phyloP scores from a whole-genome alignment of 2,888 invertebrate genomes.

The Drosophila aldrichi region DNA sequence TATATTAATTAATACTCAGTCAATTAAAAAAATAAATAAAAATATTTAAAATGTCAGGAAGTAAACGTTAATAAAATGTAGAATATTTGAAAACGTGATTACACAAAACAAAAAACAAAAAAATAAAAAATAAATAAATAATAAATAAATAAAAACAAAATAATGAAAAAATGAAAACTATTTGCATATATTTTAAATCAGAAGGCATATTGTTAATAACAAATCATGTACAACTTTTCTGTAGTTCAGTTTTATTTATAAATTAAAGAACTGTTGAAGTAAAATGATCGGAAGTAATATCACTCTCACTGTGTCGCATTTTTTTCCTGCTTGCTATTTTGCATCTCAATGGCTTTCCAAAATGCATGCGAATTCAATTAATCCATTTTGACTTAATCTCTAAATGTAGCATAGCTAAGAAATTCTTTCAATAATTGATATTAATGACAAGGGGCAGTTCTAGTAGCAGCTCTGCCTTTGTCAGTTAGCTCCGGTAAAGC shows the following conservation, averaged over 20 bases:
- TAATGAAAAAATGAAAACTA: too few relatives aligned
- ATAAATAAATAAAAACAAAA: too few relatives aligned
- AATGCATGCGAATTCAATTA: neutral
- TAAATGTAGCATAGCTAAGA: neutral
- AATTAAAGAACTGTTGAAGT: neutral
- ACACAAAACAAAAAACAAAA: too few relatives aligned
- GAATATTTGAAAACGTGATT: too few relatives aligned
- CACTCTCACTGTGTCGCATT: neutral
- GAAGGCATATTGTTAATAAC: too few relatives aligned
- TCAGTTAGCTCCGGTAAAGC: neutral
- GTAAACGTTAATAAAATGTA: too few relatives aligned
- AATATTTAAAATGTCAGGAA: too few relatives aligned
- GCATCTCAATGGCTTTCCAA: too few relatives aligned
- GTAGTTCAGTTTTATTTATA: neutral
- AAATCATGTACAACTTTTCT: neutral
- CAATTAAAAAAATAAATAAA: neutral
- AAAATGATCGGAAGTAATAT: neutral
- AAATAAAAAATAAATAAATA: too few relatives aligned
- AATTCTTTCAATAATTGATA: constrained; percentile 5
- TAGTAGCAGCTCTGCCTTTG: neutral
- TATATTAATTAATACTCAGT: neutral
- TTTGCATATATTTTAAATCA: too few relatives aligned
- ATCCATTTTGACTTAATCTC: neutral
- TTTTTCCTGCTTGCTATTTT: neutral
- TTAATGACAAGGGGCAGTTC: neutral